Conservation (phyloP, 2,797 vertebrate species). For the Botia kubotai region DNA sequence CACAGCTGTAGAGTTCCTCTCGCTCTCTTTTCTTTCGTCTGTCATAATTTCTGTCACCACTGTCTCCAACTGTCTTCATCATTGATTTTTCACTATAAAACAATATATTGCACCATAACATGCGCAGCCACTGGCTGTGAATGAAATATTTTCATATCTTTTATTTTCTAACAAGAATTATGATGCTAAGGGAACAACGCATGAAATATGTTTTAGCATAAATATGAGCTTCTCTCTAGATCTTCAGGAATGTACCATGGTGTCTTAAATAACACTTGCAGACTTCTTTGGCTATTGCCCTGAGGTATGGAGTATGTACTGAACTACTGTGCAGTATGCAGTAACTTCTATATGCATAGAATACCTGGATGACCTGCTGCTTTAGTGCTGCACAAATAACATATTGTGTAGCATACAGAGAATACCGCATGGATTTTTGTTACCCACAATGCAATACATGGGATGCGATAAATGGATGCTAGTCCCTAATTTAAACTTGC, state of each 20-base stretch:
- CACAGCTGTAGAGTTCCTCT: not conserved
- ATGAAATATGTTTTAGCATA: not conserved
- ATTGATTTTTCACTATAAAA: constrained; percentile 1
- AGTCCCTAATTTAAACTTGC: too few relatives aligned
- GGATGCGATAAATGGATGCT: too few relatives aligned
- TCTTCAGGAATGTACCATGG: not conserved
- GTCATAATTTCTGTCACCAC: not conserved
- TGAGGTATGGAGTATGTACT: too few relatives aligned
- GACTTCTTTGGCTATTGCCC: too few relatives aligned
- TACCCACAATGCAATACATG: too few relatives aligned
- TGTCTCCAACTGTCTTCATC: not conserved
- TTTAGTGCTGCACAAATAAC: too few relatives aligned
- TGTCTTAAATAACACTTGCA: not conserved
- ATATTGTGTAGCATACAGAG: too few relatives aligned
- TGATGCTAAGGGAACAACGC: not conserved
- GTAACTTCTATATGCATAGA: too few relatives aligned
- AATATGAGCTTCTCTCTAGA: not conserved
- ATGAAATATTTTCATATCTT: not conserved
- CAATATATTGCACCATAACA: not conserved
- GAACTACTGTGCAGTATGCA: too few relatives aligned
- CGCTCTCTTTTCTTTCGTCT: not conserved
- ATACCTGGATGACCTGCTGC: too few relatives aligned
- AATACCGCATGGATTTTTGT: too few relatives aligned
- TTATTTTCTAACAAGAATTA: not conserved
- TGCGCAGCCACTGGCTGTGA: not conserved